phyloP scores from a whole-genome alignment of 2,797 vertebrate species.

The Melanogrammus aeglefinus region DNA sequence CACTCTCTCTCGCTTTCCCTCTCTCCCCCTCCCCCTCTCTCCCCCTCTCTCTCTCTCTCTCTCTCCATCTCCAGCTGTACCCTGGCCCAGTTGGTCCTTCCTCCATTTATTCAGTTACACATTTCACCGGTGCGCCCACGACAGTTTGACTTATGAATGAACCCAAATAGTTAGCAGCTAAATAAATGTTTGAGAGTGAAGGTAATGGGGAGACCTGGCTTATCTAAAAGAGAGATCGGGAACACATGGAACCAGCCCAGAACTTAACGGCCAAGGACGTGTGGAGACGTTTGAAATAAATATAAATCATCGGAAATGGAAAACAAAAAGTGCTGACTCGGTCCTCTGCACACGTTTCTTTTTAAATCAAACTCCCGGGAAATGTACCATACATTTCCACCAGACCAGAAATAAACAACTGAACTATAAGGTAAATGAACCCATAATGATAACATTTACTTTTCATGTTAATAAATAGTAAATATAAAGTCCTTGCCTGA shows the following conservation, averaged over 20 bases:
- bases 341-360: background rate
- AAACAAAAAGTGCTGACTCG: background rate
- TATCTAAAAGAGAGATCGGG: background rate
- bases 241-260: background rate
- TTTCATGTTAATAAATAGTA: background rate
- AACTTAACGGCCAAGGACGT: background rate
- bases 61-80: background rate
- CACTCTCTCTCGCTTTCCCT: too few relatives aligned
- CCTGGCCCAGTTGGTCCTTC: background rate
- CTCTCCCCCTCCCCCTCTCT: too few relatives aligned
- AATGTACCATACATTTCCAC: background rate
- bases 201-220: too few relatives aligned
- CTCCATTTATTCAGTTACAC: background rate
- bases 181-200: too few relatives aligned
- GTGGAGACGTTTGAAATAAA: background rate
- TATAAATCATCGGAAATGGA: background rate
- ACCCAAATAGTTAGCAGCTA: too few relatives aligned
- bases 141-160: background rate
- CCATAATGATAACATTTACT: background rate
- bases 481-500: background rate
- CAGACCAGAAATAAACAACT: background rate
- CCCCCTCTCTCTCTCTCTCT: background rate
- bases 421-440: background rate
- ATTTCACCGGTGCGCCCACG: background rate
- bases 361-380: background rate